Evolutionary conservation across 1,140 invertebrate genomes (phyloP), one percentile per base, ranked within the genome.

Genomic region (Drosophila bifasciata): DNA sequence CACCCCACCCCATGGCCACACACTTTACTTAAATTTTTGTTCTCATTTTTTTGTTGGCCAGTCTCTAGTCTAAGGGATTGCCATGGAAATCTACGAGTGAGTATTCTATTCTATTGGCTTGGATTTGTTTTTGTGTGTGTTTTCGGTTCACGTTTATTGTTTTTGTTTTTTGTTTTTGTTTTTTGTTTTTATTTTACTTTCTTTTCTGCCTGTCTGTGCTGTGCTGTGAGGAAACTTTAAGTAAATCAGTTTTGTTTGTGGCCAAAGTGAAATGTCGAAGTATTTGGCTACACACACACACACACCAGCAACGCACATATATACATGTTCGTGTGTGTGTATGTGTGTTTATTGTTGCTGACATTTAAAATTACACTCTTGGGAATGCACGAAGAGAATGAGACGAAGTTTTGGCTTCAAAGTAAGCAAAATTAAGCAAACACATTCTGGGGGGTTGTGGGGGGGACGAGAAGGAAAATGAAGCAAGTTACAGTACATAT

Each of bases 301-400:
- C 15, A 60, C 36, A 23, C 15, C n/a, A n/a, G n/a, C n/a, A n/a
- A n/a, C n/a, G n/a, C n/a, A n/a, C n/a, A n/a, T n/a, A n/a, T n/a
- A 51, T 2, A 36, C 11, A 7, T 55, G 67, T 60, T 43, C 43
- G 32, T 51, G 16, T 57, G 15, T 63, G 44, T 61, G 48, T 56
- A 45, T 52, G 58, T 68, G 41, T 78, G 60, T 41, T 75, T 71
- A 77, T 70, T 63, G 76, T 63, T 85, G 83, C 83, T 86, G 83
- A 81, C 83, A 86, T 88, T 86, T 88, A 76, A 86, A 86, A 86
- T 79, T 68, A 88, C 70, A 83, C 83, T 81, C 83, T 88, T 72
- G 83, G 83, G 83, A 81, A 81, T 86, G 66, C 61, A 60, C 39
- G 61, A 62, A 60, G 67, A 36, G 77, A 61, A 66, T 51, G 62